These are phyloP conservation scores for Cyphomyrmex costatus DNA, from an alignment of 1,140 invertebrate species.

Conservation along the genomic window DNA sequence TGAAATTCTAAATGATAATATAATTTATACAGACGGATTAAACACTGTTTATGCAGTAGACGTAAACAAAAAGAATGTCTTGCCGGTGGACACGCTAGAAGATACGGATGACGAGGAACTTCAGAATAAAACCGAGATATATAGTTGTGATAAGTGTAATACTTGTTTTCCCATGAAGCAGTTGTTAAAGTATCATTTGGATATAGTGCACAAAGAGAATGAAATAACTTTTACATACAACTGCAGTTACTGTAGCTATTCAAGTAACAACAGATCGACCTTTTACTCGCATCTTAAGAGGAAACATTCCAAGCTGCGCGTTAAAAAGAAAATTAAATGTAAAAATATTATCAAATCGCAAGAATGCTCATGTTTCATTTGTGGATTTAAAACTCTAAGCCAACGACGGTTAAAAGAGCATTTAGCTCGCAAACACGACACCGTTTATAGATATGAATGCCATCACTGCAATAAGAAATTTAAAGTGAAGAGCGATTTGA, in stretches of 20 bases:
- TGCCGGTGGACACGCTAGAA: not conserved
- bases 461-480: slow-evolving; percentile 88
- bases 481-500: slow-evolving; percentile 84
- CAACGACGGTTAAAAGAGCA: slow-evolving; percentile 87
- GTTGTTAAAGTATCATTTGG: slow-evolving; percentile 83
- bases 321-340: not conserved
- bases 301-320: slow-evolving; percentile 65
- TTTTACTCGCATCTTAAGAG: slow-evolving; percentile 80
- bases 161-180: slow-evolving; percentile 87
- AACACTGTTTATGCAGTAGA: slow-evolving; percentile 70
- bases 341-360: not conserved
- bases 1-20: not conserved
- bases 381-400: slow-evolving; percentile 85
- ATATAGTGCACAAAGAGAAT: slow-evolving; percentile 57
- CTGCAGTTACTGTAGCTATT: slow-evolving; percentile 77
- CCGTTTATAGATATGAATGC: slow-evolving; percentile 79
- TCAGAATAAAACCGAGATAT: slow-evolving; percentile 55
- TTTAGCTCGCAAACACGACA: slow-evolving; percentile 82
- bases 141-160: slow-evolving; percentile 85
- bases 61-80: slow-evolving; percentile 62
- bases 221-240: slow-evolving; percentile 54
- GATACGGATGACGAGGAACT: not conserved
- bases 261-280: slow-evolving; percentile 77
- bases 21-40: slow-evolving; percentile 57
- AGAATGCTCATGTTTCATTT: slow-evolving; percentile 65